Evolutionary conservation across 2,888 invertebrate species (phyloP).

Genomic region (Atrina japonica): DNA sequence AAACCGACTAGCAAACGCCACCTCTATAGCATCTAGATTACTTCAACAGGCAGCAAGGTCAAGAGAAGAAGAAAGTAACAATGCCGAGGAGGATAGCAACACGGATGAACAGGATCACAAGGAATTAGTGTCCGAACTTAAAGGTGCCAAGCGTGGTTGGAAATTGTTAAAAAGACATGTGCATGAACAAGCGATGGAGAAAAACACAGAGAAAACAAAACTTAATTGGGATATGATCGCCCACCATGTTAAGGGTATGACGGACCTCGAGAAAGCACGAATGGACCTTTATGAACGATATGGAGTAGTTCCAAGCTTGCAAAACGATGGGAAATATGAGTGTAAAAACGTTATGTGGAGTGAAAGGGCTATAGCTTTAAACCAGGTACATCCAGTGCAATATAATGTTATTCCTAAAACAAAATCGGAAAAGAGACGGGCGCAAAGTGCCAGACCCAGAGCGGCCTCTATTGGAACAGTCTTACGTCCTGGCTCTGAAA

Average conservation of each 20-base stretch:
- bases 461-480: neutral
- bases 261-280: slow-evolving; percentile 62
- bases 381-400: slow-evolving; percentile 23
- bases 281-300: slow-evolving; percentile 71
- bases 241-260: slow-evolving; percentile 65
- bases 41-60: slow-evolving; percentile 39
- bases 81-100: slow-evolving; percentile 15
- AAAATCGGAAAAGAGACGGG: slow-evolving; percentile 17
- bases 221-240: slow-evolving; percentile 65
- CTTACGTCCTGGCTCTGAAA: slow-evolving; percentile 3
- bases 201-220: slow-evolving; percentile 58
- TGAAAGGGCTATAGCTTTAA: slow-evolving; percentile 50
- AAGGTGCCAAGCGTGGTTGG: slow-evolving; percentile 65
- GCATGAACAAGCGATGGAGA: slow-evolving; percentile 60
- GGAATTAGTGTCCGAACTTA: slow-evolving; percentile 40
- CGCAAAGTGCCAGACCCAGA: slow-evolving; percentile 31
- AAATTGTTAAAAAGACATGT: slow-evolving; percentile 63
- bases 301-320: slow-evolving; percentile 63
- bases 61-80: slow-evolving; percentile 37
- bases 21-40: slow-evolving; percentile 47
- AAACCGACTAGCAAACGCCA: slow-evolving; percentile 49
- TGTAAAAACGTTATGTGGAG: slow-evolving; percentile 72
- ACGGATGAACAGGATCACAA: slow-evolving; percentile 14
- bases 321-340: slow-evolving; percentile 59
- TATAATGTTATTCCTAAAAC: slow-evolving; percentile 19